Conservation (phyloP, 2,888 invertebrate genomes). For the Blomia tropicalis region DNA sequence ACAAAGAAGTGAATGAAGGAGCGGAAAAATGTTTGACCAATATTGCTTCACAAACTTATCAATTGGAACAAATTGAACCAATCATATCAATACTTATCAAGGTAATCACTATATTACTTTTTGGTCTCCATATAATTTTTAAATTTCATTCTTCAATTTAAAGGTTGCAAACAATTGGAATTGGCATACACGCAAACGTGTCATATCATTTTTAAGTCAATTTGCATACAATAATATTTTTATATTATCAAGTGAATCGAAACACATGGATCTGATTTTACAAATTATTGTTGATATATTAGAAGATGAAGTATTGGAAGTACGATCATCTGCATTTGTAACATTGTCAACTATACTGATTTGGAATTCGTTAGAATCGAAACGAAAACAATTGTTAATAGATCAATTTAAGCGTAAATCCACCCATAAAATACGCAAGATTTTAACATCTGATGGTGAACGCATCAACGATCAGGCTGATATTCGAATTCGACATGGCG, state of each 20-base stretch:
- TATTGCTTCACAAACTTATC: neutral
- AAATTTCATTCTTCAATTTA: constrained; percentile 26
- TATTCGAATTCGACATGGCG: constrained; percentile 48
- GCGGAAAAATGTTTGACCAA: neutral
- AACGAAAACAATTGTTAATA: neutral
- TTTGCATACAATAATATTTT: constrained; percentile 43
- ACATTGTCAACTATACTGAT: constrained; percentile 41
- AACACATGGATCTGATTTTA: constrained; percentile 39
- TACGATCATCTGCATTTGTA: constrained; percentile 57
- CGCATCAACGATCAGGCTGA: constrained; percentile 27
- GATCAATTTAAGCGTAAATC: constrained; percentile 26
- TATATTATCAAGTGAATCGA: constrained; percentile 33
- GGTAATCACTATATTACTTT: neutral
- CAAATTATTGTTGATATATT: constrained; percentile 48
- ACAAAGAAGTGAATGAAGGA: neutral
- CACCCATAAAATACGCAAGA: constrained; percentile 40
- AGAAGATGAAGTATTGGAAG: constrained; percentile 53
- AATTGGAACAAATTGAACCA: neutral
- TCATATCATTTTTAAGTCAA: constrained; percentile 40
- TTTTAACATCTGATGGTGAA: constrained; percentile 15
- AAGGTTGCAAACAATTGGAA: constrained; percentile 31
- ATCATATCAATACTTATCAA: neutral
- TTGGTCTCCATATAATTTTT: neutral
- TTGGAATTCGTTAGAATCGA: neutral
- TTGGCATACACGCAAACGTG: constrained; percentile 41